phyloP scores from a whole-genome alignment of 2,113 vertebrate species.

The Erpornis zantholeuca region DNA sequence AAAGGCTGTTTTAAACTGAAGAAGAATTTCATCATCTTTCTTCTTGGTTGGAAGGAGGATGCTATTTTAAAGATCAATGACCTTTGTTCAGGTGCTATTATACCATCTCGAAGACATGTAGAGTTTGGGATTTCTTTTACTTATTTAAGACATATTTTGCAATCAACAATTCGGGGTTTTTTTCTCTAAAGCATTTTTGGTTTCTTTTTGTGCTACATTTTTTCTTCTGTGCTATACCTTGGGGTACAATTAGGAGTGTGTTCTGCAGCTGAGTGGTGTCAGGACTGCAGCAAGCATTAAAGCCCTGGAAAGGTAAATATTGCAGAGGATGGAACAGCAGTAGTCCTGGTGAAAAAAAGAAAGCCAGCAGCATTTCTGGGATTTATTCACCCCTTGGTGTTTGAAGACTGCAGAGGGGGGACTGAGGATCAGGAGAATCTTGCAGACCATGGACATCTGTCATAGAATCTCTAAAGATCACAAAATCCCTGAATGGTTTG shows the following conservation, averaged over 20 bases:
- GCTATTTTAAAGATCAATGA: neutral
- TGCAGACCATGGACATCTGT: accelerated
- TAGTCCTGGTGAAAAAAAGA: neutral
- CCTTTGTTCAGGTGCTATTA: neutral
- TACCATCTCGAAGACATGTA: neutral
- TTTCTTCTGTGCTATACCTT: neutral
- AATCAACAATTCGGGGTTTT: neutral
- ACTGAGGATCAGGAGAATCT: neutral
- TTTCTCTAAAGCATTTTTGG: too few relatives aligned
- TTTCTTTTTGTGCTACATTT: neutral
- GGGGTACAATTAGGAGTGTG: conserved; percentile 38
- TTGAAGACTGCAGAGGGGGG: neutral
- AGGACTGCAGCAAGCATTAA: conserved; percentile 16
- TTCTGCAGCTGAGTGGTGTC: conserved; percentile 31
- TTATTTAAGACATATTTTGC: neutral
- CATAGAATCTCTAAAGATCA: neutral
- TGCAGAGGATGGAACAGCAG: neutral
- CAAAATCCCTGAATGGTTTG: neutral
- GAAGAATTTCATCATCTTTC: neutral
- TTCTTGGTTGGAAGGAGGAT: neutral
- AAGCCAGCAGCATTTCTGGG: neutral
- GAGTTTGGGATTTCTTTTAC: neutral
- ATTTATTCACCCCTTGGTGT: neutral
- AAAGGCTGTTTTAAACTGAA: neutral
- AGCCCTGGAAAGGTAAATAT: neutral